These are phyloP conservation scores for Diachasmimorpha longicaudata DNA, from an alignment of 1,140 invertebrate species.

Conservation along the genomic window DNA sequence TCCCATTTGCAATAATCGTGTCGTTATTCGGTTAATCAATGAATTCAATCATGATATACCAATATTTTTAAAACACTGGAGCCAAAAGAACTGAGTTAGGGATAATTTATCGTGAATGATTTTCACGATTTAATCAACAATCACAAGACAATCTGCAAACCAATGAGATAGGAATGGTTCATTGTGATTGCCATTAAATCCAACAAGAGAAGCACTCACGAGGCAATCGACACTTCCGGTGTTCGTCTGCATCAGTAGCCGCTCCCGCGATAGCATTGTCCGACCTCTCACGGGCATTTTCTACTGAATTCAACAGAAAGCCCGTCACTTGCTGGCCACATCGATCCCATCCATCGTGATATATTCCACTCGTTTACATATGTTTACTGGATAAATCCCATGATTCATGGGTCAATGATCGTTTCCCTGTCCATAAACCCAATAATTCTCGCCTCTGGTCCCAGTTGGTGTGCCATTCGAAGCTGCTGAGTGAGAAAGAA, in stretches of 20 bases:
- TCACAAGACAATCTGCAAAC: neutral
- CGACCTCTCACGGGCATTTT: neutral
- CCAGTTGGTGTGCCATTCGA: neutral
- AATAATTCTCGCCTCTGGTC: neutral
- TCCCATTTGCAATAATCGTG: too few species aligned
- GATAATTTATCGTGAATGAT: too few species aligned
- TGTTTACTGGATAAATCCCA: neutral
- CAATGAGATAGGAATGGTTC: neutral
- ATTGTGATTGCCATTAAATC: neutral
- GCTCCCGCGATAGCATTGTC: neutral
- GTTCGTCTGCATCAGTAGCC: neutral
- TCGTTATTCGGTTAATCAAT: too few species aligned
- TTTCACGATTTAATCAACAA: neutral
- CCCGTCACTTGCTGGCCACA: neutral
- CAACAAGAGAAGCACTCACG: neutral
- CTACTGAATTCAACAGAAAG: neutral
- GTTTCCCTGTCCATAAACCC: neutral
- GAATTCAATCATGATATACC: too few species aligned
- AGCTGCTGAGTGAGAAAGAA: slow-evolving; percentile 20
- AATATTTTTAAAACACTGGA: too few species aligned
- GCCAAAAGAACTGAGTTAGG: too few species aligned
- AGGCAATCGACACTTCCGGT: slow-evolving; percentile 3
- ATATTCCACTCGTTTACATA: neutral
- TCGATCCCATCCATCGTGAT: neutral
- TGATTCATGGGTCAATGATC: neutral